phyloP scores from a whole-genome alignment of 2,113 vertebrate species.

The Nesoenas mayeri region DNA sequence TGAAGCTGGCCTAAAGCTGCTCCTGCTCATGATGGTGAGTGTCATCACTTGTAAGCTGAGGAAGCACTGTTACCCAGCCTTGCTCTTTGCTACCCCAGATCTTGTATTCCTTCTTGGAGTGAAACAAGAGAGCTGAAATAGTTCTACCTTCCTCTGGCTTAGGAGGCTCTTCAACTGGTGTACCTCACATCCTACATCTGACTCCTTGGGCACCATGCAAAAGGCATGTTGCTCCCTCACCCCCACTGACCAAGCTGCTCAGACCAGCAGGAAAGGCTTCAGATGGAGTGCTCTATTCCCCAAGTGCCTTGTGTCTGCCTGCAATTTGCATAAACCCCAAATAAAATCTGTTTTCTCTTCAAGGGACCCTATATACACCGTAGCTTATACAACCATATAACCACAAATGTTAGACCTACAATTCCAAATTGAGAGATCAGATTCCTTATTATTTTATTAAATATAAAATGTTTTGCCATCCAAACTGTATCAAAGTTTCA shows the following conservation, averaged over 20 bases:
- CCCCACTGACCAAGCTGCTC: not conserved
- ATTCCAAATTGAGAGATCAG: not conserved
- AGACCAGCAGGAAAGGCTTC: not conserved
- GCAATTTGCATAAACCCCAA: not conserved
- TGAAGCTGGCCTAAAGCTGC: not conserved
- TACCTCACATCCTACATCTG: too few relatives aligned
- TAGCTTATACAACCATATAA: not conserved
- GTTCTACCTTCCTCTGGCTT: not conserved
- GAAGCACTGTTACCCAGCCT: not conserved
- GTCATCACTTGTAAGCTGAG: not conserved
- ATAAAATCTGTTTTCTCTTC: not conserved
- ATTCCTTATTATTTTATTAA: not conserved
- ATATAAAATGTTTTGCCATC: not conserved
- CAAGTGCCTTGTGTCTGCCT: not conserved
- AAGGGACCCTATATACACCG: not conserved
- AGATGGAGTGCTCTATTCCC: not conserved
- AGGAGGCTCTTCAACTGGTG: not conserved
- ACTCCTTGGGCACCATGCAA: not conserved
- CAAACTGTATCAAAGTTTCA: not conserved
- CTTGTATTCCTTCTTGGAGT: not conserved
- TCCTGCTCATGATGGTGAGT: not conserved
- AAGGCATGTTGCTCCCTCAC: not conserved
- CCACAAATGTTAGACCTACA: not conserved
- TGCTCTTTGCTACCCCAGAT: not conserved
- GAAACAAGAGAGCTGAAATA: not conserved